Evolutionary conservation across 92 coral and sea anemone species (phyloP), one percentile per base, ranked within the genome.

Genomic region (Phenganax subtilis): DNA sequence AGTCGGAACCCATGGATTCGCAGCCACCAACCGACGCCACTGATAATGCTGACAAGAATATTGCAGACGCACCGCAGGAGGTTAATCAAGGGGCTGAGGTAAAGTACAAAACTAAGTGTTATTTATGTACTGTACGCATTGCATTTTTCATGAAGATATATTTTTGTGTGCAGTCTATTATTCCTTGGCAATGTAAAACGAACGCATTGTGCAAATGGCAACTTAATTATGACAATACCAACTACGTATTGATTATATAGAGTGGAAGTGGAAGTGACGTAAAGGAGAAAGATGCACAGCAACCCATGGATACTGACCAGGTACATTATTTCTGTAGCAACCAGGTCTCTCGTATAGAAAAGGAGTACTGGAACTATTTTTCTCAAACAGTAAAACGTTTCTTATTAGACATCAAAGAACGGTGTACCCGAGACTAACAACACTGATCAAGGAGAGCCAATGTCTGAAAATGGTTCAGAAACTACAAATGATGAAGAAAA

Each of bases 1-100:
- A 91, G 15, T 17, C 86, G 17, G 94, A 90, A 73, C 85, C 89
- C 8, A 91, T 91, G 88, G 98, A 94, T 53, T 88, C 91, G 15
- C 82, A 84, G 57, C 65, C 87, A 53, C 16, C 77, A 6, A 30
- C 83, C 15, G 66, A 64, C n/a, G 55, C 54, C 77, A 20, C 82
- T 57, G 80, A 57, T 30, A 72, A 83, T 20, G 2, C 73, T 68
- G 73, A 68, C 53, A 68, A 30, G 54, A 68, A 68, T 25, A 37
- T 30, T 37, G 54, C 73, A 7, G 73, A 68, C 11, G 73, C 67
- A 61, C 27, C 73, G 11, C 53, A 68, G 15, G 30, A 68, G 8
- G 73, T 68, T 30, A 68, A 30, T 12, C 12, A 68, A 12, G 54
- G 53, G 9, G 51, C 54, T 12, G 53, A 68, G 73, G 73, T 68